These are phyloP conservation scores for Drosophila gunungcola DNA, from an alignment of 1,140 invertebrate species.

Conservation along the genomic window DNA sequence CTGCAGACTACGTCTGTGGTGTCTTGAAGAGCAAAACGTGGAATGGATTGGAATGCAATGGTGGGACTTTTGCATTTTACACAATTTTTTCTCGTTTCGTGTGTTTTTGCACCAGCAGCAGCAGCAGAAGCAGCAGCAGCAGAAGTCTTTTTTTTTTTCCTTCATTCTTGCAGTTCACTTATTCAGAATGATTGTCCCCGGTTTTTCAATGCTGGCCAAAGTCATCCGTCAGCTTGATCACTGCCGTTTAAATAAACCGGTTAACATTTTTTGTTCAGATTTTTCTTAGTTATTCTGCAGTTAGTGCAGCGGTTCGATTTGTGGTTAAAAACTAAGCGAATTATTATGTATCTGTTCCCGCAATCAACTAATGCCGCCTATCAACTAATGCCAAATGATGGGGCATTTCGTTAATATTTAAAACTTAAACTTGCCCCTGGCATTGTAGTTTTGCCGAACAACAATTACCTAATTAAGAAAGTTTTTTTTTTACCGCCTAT, in stretches of 20 bases:
- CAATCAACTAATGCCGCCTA: too few relatives aligned
- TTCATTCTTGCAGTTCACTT: constrained; percentile 65
- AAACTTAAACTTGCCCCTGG: background rate
- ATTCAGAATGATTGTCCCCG: constrained; percentile 73
- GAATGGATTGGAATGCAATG: background rate
- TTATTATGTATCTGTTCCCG: background rate
- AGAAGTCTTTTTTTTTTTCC: constrained; percentile 10
- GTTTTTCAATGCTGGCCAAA: constrained; percentile 51
- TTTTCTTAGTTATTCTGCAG: constrained; percentile 78
- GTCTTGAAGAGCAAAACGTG: constrained; percentile 21
- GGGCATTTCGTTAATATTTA: background rate
- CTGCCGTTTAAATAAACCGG: constrained; percentile 76
- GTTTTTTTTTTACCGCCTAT: constrained; percentile 15
- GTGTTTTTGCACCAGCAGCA: constrained; percentile 32
- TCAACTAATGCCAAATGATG: constrained; percentile 8
- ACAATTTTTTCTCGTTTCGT: constrained; percentile 15
- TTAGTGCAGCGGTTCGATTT: constrained; percentile 55
- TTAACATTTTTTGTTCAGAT: constrained; percentile 71
- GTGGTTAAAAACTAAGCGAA: constrained; percentile 10
- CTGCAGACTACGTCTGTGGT: constrained; percentile 36
- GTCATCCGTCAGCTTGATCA: constrained; percentile 62
- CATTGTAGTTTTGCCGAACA: constrained; percentile 19
- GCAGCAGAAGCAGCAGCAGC: background rate
- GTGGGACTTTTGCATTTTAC: constrained; percentile 40
- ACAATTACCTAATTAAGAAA: constrained; percentile 51